phyloP scores from a whole-genome alignment of 1,140 invertebrate genomes.

The Drosophila nannoptera region DNA sequence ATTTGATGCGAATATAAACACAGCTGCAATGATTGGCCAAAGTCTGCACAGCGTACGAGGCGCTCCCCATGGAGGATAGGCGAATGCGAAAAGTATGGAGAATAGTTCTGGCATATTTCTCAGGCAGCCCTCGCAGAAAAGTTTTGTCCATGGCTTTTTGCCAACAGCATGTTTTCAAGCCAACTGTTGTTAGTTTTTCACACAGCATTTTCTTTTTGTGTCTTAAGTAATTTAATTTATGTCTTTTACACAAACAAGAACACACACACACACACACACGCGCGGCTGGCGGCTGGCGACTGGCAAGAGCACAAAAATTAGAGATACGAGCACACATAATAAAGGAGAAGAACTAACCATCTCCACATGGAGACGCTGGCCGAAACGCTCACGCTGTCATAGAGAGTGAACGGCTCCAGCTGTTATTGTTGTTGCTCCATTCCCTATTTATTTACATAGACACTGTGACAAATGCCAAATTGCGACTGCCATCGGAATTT shows the following conservation, averaged over 20 bases:
- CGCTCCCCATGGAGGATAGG: too few relatives aligned
- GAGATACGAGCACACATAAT: constrained; percentile 31
- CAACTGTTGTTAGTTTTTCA: constrained; percentile 52
- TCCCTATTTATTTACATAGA: constrained; percentile 31
- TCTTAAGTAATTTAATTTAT: constrained; percentile 71
- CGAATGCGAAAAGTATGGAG: too few relatives aligned
- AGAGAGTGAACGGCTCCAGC: background rate
- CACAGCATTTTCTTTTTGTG: constrained; percentile 44
- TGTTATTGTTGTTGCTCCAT: background rate
- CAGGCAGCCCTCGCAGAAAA: too few relatives aligned
- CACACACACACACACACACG: constrained; percentile 6
- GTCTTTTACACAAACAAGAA: constrained; percentile 16
- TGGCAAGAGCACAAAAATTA: constrained; percentile 4
- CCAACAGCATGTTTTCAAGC: constrained; percentile 52
- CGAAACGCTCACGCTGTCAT: constrained; percentile 10
- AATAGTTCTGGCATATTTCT: too few relatives aligned
- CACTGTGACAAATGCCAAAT: constrained; percentile 27
- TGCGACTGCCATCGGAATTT: constrained; percentile 15
- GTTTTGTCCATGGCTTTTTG: constrained; percentile 2
- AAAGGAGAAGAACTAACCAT: constrained; percentile 14
- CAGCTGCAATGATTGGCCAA: too few relatives aligned
- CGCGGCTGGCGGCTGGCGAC: too few relatives aligned
- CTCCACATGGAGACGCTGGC: constrained; percentile 13
- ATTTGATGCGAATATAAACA: too few relatives aligned
- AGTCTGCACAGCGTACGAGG: too few relatives aligned